Evolutionary conservation across 2,113 vertebrate genomes (phyloP).

Genomic region (Cranoglanis bouderius): DNA sequence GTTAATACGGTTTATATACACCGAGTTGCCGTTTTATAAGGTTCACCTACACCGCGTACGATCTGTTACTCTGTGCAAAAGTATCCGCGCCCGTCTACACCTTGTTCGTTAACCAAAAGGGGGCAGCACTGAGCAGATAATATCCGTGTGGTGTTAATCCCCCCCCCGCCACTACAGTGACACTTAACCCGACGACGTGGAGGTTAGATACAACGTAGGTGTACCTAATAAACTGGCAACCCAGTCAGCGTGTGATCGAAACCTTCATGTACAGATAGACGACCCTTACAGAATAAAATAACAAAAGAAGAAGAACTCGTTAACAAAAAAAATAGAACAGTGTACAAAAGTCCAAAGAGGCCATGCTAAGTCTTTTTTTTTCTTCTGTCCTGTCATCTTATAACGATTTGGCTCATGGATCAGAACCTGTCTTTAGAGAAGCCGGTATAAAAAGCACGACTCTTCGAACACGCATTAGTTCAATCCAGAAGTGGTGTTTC

Average conservation of each 20-base stretch:
- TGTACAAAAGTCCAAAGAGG: background rate
- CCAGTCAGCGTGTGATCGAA: background rate
- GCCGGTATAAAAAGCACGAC: background rate
- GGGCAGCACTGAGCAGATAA: background rate
- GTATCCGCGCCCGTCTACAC: background rate
- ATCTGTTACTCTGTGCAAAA: background rate
- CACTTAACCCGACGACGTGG: background rate
- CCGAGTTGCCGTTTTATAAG: background rate
- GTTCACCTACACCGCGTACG: background rate
- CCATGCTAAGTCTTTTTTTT: background rate
- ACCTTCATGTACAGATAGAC: slow-evolving; percentile 35
- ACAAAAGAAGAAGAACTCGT: background rate
- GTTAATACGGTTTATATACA: slow-evolving; percentile 28
- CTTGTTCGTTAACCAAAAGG: background rate
- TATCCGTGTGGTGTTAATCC: background rate
- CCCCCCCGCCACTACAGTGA: background rate
- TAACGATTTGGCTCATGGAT: background rate
- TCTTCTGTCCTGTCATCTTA: background rate
- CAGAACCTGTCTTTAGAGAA: background rate
- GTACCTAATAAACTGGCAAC: slow-evolving; percentile 4
- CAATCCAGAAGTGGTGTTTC: background rate
- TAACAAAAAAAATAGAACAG: background rate
- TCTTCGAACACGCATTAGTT: background rate
- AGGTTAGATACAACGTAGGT: background rate
- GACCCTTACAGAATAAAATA: background rate